Evolutionary conservation across 2,113 vertebrate genomes (phyloP).

Genomic region (Siniperca chuatsi): DNA sequence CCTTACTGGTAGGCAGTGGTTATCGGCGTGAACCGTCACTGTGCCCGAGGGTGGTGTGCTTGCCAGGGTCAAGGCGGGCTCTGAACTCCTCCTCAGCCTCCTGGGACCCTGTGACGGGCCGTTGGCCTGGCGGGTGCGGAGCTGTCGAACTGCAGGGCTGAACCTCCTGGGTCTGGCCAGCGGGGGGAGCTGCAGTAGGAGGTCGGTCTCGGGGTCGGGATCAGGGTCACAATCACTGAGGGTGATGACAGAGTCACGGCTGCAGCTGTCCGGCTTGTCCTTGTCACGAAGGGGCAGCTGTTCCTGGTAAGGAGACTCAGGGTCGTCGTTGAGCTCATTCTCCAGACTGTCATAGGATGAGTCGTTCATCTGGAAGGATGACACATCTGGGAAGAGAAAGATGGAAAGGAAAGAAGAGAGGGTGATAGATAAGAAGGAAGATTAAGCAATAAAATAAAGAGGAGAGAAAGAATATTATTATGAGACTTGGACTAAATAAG

Average conservation of each 20-base stretch:
- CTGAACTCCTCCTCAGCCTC: constrained; percentile 88
- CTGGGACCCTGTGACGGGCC: constrained; percentile 68
- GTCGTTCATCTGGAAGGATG: constrained; percentile 92
- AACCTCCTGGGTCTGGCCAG: constrained; percentile 78
- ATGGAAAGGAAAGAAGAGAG: background rate
- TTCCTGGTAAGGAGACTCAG: constrained; percentile 87
- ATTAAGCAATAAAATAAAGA: background rate
- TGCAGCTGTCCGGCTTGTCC: constrained; percentile 88
- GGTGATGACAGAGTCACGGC: constrained; percentile 92
- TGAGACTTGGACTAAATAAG: background rate
- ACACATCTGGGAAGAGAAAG: constrained; percentile 81
- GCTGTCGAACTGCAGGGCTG: constrained; percentile 58
- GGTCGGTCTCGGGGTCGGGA: constrained; percentile 82
- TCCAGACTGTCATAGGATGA: constrained; percentile 95
- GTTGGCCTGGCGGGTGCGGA: constrained; percentile 64
- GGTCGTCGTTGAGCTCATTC: constrained; percentile 92
- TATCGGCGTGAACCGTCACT: background rate
- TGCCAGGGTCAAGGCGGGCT: constrained; percentile 84
- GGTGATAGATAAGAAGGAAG: background rate
- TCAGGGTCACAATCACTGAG: constrained; percentile 89
- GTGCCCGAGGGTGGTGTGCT: constrained; percentile 33
- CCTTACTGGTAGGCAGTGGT: constrained; percentile 66
- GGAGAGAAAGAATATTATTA: background rate
- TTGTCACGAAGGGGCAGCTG: constrained; percentile 82
- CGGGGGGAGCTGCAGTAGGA: constrained; percentile 76